phyloP scores from a whole-genome alignment of 2,113 vertebrate species.

The Colinus virginianus region DNA sequence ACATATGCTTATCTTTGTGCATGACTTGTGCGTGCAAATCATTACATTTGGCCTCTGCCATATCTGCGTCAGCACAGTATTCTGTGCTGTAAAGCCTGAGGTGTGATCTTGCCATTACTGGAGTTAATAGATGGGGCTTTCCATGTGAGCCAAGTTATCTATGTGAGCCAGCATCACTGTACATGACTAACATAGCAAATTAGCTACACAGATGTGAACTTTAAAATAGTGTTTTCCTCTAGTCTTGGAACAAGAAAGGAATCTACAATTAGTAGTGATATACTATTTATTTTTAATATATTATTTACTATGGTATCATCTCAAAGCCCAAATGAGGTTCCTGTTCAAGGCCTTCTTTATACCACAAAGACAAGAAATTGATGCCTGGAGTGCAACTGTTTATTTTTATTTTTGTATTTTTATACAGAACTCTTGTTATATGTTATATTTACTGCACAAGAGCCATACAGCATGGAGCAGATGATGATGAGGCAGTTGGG shows the following conservation, averaged over 20 bases:
- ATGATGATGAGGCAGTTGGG: conserved; percentile 41
- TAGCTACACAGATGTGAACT: background rate
- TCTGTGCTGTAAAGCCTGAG: background rate
- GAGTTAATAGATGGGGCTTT: background rate
- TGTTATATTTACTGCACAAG: background rate
- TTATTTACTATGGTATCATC: background rate
- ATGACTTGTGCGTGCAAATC: background rate
- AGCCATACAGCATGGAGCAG: background rate
- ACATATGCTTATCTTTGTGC: background rate
- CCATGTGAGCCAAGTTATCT: background rate
- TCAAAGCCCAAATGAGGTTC: background rate
- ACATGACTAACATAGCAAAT: background rate
- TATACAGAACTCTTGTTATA: background rate
- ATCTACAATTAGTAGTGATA: background rate
- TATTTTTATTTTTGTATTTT: background rate
- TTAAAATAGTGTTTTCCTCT: background rate
- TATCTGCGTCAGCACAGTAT: background rate
- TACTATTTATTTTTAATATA: background rate
- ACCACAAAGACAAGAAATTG: background rate
- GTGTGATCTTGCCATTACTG: background rate
- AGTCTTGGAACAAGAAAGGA: background rate
- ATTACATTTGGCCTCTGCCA: background rate
- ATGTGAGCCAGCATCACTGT: background rate
- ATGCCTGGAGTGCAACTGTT: background rate
- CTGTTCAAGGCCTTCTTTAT: background rate